Evolutionary conservation across 2,888 invertebrate genomes (phyloP).

Genomic region (Sesia bembeciformis): DNA sequence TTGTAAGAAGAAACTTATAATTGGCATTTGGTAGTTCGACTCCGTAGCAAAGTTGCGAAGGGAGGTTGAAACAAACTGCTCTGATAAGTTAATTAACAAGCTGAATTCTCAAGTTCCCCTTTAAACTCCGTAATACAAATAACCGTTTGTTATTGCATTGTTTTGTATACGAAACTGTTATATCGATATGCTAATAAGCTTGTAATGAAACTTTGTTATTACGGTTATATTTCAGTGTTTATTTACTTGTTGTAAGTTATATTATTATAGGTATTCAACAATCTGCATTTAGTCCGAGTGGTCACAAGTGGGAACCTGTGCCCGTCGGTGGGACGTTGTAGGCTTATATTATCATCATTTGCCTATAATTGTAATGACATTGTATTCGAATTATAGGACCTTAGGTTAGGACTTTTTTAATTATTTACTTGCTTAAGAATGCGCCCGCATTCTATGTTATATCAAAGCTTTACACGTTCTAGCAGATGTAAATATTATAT

Average conservation of each 20-base stretch:
- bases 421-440: too few relatives aligned
- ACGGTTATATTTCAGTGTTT: neutral
- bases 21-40: conserved; percentile 22
- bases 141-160: conserved; percentile 13
- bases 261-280: too few relatives aligned
- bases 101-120: conserved; percentile 28
- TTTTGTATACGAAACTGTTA: neutral
- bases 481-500: too few relatives aligned
- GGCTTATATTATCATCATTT: too few relatives aligned
- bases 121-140: conserved; percentile 35
- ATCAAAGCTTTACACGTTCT: too few relatives aligned
- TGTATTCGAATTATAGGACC: too few relatives aligned
- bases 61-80: conserved; percentile 24
- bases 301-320: too few relatives aligned
- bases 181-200: neutral
- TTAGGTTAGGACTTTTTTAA: too few relatives aligned
- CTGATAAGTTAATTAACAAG: conserved; percentile 42
- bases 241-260: neutral
- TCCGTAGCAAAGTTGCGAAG: conserved; percentile 19
- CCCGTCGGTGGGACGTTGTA: too few relatives aligned
- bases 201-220: neutral
- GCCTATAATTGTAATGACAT: too few relatives aligned
- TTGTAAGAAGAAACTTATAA: conserved; percentile 14
- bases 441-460: too few relatives aligned
- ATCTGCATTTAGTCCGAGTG: too few relatives aligned